A percentile compares a stretch with the other conserved stretches of the same genome.
Evolutionary conservation across 2,888 invertebrate genomes (phyloP).

Genomic region (Caenorhabditis auriculariae): DNA sequence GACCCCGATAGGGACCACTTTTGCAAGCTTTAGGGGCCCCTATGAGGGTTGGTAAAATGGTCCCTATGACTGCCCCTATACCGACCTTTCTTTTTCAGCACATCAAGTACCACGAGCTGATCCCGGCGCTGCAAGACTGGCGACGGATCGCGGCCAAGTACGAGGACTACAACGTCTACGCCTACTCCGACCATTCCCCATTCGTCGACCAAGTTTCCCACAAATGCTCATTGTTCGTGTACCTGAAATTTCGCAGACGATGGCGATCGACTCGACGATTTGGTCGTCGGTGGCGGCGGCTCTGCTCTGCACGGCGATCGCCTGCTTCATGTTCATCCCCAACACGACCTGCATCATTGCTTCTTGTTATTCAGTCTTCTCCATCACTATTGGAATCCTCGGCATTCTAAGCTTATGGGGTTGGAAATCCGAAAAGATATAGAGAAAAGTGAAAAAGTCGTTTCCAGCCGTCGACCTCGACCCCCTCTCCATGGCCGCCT

Average conservation of each 20-base stretch:
- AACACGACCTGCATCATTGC: conserved; percentile 30
- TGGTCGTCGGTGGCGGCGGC: conserved; percentile 53
- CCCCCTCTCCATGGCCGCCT: conserved; percentile 50
- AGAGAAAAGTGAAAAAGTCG: conserved; percentile 1
- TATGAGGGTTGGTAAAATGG: no score
- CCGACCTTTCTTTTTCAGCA: conserved; percentile 15
- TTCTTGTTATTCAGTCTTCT: conserved; percentile 53
- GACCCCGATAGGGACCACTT: no score
- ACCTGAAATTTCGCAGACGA: conserved; percentile 41
- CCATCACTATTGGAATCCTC: conserved; percentile 23
- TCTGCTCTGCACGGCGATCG: conserved; percentile 51
- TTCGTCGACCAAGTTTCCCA: conserved; percentile 59
- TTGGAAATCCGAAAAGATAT: conserved; percentile 11
- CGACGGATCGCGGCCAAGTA: conserved; percentile 49
- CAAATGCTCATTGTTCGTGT: background rate
- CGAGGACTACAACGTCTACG: conserved; percentile 42
- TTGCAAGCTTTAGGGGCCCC: no score
- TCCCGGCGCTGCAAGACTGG: conserved; percentile 54
- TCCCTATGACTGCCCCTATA: no score
- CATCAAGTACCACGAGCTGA: conserved; percentile 56
- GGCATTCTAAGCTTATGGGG: conserved; percentile 34
- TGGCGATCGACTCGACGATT: conserved; percentile 54
- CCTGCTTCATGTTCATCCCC: conserved; percentile 57
- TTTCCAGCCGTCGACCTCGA: conserved; percentile 47
- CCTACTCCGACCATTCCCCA: conserved; percentile 54